Percentiles rank a stretch among this genome's conserved stretches.
Evolutionary conservation across 2,113 vertebrate genomes (phyloP).

Genomic region (Crotophaga sulcirostris): DNA sequence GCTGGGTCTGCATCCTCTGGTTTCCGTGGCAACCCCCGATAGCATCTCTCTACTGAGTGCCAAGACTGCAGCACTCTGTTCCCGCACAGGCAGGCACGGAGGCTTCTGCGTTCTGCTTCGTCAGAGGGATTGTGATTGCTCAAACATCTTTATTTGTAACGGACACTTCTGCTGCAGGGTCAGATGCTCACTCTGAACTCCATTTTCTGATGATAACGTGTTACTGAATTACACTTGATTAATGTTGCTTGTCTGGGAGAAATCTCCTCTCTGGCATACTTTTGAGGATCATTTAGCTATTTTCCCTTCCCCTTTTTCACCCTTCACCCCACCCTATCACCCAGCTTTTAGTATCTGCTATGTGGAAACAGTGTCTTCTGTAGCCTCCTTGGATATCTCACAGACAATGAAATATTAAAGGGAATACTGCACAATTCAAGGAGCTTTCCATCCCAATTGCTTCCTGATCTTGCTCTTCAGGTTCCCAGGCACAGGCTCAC

Average conservation of each 20-base stretch:
- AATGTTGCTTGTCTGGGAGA: background rate
- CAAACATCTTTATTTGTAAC: background rate
- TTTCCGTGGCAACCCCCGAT: slow-evolving; percentile 20
- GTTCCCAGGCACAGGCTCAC: background rate
- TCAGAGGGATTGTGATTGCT: background rate
- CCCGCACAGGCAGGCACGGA: background rate
- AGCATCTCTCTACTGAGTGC: background rate
- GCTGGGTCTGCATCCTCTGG: background rate
- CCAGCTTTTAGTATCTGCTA: background rate
- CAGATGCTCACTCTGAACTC: background rate
- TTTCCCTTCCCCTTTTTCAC: background rate
- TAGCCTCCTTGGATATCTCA: background rate
- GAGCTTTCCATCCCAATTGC: background rate
- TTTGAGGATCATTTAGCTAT: background rate
- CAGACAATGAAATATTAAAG: background rate
- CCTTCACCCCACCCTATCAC: background rate
- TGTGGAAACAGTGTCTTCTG: background rate
- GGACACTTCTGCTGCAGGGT: background rate
- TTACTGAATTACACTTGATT: background rate
- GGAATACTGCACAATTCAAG: background rate
- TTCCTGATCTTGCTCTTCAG: background rate
- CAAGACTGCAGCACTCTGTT: slow-evolving; percentile 23
- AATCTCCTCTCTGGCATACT: background rate
- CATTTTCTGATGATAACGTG: background rate
- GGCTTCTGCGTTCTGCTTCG: background rate